Evolutionary conservation across 2,113 vertebrate species (phyloP), one percentile per base, ranked within the genome.

Genomic region (Oreochromis tanganicae): DNA sequence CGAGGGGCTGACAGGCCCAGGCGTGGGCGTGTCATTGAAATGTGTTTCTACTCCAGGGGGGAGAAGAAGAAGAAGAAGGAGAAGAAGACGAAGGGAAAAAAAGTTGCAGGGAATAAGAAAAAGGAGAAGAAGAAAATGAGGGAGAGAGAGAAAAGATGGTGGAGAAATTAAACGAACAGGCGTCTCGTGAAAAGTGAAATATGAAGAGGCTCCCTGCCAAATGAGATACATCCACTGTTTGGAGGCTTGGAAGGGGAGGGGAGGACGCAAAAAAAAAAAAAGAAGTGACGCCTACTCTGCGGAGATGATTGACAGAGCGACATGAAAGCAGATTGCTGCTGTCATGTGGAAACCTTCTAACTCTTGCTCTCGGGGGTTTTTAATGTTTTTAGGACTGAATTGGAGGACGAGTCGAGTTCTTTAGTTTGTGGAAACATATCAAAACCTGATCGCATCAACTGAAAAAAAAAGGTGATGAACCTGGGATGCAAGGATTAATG

Each of bases 21-120:
- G 94, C 94, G 95, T 95, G 95, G 95, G 95, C 90, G 95, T 95
- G 94, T 93, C 95, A 95, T 95, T 95, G 95, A 95, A 95, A 95
- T 94, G 95, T 94, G 94, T 94, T 94, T 94, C 93, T 95, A 88
- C 95, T 94, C 92, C 80, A 56, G 84, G 78, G 82, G 91, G 87
- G 71, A 57, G 85, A 57, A 73, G 43, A 24, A 38, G 73, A 29
- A 57, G 50, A 2, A 38, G 63, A 19, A 61, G 59, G 16, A 41
- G 81, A 21, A 29, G 56, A 41, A 48, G 73, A 56, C 29, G 32
- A 17, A 85, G 50, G 36, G 4, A 48, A 36, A 85, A 87, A 86
- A 85, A 89, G 91, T 93, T 92, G 66, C 87, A 88, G 81, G 75
- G 90, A 85, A 89, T 52, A 68, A 84, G 84, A 87, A 83, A 83